phyloP scores from a whole-genome alignment of 1,140 invertebrate genomes.

The Halesus radiatus region DNA sequence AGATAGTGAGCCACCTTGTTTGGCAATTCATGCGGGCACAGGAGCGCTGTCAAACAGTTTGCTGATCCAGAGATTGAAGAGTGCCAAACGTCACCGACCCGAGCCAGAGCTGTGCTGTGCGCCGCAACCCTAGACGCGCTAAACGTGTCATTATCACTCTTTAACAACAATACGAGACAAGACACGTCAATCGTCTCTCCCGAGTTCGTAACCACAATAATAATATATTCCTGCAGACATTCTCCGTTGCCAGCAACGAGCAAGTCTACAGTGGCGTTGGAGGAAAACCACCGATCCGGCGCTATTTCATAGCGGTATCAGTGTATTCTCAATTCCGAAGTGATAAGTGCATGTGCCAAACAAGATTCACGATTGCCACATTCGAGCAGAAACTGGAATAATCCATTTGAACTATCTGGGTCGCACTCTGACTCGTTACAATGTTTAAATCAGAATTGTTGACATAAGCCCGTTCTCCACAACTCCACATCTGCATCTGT shows the following conservation, averaged over 20 bases:
- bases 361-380: background rate
- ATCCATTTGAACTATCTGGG: too few relatives aligned
- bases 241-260: background rate
- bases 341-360: background rate
- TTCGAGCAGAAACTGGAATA: background rate
- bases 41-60: background rate
- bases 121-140: too few relatives aligned
- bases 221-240: too few relatives aligned
- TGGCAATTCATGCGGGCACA: background rate
- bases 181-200: background rate
- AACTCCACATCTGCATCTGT: slow-evolving; percentile 2
- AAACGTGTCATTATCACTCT: background rate
- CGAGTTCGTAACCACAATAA: background rate
- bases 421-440: too few relatives aligned
- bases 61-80: background rate
- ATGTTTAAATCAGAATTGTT: slow-evolving; percentile 18
- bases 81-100: background rate
- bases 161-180: slow-evolving; percentile 7
- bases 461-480: background rate
- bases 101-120: background rate
- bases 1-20: slow-evolving; percentile 16
- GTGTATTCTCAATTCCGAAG: background rate
- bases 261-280: background rate
- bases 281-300: background rate
- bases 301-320: background rate